A percentile compares a stretch with the other conserved stretches of the same genome.
phyloP scores from a whole-genome alignment of 2,113 vertebrate species.

The Pan troglodytes region NHGRI_mPanTro3-v2.1_pri NC_072401.2:169771001-169771500 shows the following conservation, averaged over 20 bases:
- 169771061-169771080: background rate
- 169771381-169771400: background rate
- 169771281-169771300: too few species aligned
- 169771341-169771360: background rate
- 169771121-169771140: background rate
- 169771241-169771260: background rate
- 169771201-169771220: background rate
- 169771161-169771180: background rate
- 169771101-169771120: background rate
- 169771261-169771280: background rate
- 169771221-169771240: background rate
- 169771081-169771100: background rate
- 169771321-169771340: background rate
- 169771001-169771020: background rate
- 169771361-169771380: background rate
- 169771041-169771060: background rate
- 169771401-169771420: background rate
- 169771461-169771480: background rate
- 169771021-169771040: background rate
- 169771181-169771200: background rate
- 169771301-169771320: background rate
- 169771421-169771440: background rate
- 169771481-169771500: background rate
- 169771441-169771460: background rate
- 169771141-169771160: rapidly evolving